These are phyloP conservation scores for Varanus komodoensis DNA, from an alignment of 2,113 vertebrate genomes.

Conservation along the genomic window DNA sequence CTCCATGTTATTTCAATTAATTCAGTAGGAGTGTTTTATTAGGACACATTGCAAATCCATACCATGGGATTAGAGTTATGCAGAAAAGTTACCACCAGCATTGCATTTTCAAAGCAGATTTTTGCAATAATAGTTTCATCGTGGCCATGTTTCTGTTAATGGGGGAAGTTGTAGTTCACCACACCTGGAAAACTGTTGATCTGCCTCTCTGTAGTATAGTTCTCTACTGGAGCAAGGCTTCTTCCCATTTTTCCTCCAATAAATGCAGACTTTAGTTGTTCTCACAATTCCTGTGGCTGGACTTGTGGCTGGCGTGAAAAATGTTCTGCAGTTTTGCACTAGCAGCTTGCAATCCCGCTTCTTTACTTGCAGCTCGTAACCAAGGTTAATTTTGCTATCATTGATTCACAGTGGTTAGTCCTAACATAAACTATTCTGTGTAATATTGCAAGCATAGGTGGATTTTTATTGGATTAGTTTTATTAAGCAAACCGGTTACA, in stretches of 20 bases:
- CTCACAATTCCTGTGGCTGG: not conserved
- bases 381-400: not conserved
- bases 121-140: too few species aligned
- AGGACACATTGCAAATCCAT: not conserved
- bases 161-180: too few species aligned
- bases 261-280: not conserved
- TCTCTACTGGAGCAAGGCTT: not conserved
- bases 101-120: too few species aligned
- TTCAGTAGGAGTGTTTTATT: not conserved
- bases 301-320: not conserved
- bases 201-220: not conserved
- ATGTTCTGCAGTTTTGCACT: not conserved
- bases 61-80: too few species aligned
- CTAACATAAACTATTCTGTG: not conserved
- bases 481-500: not conserved
- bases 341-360: too few species aligned
- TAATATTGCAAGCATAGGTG: not conserved
- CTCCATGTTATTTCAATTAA: not conserved
- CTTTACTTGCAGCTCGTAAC: too few species aligned
- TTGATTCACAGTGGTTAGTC: slow-evolving; percentile 4
- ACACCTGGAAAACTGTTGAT: not conserved
- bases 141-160: too few species aligned
- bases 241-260: not conserved
- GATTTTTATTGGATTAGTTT: not conserved
- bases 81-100: too few species aligned